phyloP scores from a whole-genome alignment of 2,888 invertebrate genomes.

The Microdon myrmicae region DNA sequence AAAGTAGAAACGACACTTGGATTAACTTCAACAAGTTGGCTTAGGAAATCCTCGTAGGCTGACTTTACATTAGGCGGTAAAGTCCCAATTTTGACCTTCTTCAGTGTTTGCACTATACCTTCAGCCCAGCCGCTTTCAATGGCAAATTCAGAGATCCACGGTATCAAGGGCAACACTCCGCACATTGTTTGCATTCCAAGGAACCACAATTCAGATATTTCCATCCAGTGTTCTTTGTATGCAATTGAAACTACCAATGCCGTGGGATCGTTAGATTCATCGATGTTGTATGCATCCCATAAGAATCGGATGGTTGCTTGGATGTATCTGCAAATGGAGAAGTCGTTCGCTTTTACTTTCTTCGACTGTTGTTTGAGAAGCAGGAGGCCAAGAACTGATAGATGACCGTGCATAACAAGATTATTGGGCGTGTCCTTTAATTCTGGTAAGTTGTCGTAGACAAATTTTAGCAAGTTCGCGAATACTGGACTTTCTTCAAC shows the following conservation, averaged over 20 bases:
- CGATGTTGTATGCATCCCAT: constrained; percentile 92
- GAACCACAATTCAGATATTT: constrained; percentile 92
- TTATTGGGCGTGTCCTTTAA: constrained; percentile 85
- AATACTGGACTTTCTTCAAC: constrained; percentile 83
- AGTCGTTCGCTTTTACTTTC: constrained; percentile 87
- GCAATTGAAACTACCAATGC: constrained; percentile 85
- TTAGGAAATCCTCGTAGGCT: constrained; percentile 90
- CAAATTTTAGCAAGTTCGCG: constrained; percentile 83
- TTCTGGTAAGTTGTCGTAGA: constrained; percentile 86
- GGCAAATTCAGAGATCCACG: constrained; percentile 91
- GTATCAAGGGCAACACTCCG: constrained; percentile 80
- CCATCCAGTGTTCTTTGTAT: constrained; percentile 90
- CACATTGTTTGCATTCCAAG: constrained; percentile 94
- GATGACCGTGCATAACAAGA: constrained; percentile 84
- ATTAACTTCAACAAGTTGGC: constrained; percentile 85
- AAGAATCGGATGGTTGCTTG: constrained; percentile 89
- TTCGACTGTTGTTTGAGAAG: constrained; percentile 85
- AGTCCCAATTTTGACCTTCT: constrained; percentile 84
- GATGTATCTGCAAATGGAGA: constrained; percentile 88
- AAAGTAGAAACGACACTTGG: constrained; percentile 77
- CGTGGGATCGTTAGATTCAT: constrained; percentile 85
- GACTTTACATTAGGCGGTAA: constrained; percentile 86
- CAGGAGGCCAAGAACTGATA: constrained; percentile 84
- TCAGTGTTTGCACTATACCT: constrained; percentile 83
- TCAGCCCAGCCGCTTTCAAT: constrained; percentile 95